Percentiles rank a stretch among this genome's conserved stretches.
These are phyloP conservation scores for Engraulis encrasicolus DNA, from an alignment of 2,113 vertebrate genomes.

Conservation along the genomic window DNA sequence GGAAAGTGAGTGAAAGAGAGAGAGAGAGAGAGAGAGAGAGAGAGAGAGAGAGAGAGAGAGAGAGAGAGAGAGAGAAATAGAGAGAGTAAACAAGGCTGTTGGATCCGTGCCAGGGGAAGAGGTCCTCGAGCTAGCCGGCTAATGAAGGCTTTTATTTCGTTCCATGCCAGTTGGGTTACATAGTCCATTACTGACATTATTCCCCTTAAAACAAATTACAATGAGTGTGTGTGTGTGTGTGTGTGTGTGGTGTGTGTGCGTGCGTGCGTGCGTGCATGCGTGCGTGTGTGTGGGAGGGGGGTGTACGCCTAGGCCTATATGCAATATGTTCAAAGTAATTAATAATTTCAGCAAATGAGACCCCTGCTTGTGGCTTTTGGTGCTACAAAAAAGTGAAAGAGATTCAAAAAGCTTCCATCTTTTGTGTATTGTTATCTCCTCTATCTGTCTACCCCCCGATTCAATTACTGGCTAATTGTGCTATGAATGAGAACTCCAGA, in stretches of 20 bases:
- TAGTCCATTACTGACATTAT: constrained; percentile 53
- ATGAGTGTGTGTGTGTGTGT: constrained; percentile 9
- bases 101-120: constrained; percentile 35
- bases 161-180: constrained; percentile 56
- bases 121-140: constrained; percentile 44
- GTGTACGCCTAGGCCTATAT: not conserved
- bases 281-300: not conserved
- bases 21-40: no score
- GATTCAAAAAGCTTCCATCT: constrained; percentile 38
- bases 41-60: no score
- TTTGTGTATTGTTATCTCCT: constrained; percentile 16
- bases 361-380: constrained; percentile 40
- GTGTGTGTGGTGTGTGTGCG: no score
- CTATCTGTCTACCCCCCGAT: constrained; percentile 50
- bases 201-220: constrained; percentile 42
- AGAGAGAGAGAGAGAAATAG: not conserved
- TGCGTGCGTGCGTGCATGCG: no score
- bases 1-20: no score
- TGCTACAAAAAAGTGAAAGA: not conserved
- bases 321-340: constrained; percentile 33
- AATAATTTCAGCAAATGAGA: constrained; percentile 35
- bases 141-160: constrained; percentile 49
- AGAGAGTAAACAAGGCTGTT: constrained; percentile 31
- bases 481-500: constrained; percentile 60
- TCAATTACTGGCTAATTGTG: constrained; percentile 64